These are phyloP conservation scores for Prunella fulvescens DNA, from an alignment of 2,113 vertebrate species.

Conservation along the genomic window DNA sequence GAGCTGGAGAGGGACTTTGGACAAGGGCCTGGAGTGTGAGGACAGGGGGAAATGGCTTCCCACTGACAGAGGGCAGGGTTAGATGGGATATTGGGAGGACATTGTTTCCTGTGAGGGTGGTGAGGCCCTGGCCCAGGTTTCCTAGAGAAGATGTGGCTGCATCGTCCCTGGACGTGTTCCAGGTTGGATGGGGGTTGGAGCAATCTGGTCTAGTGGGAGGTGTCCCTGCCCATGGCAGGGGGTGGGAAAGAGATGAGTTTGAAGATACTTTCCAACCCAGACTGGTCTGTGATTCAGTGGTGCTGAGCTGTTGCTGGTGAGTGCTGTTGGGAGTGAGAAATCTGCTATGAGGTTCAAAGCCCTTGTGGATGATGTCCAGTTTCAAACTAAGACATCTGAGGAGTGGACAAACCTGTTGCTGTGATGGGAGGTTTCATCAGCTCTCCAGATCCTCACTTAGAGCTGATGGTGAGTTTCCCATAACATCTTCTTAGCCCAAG, in stretches of 20 bases:
- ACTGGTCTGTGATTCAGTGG: background rate
- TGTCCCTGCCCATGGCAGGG: background rate
- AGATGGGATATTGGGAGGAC: background rate
- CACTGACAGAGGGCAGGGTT: background rate
- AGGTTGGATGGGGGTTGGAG: background rate
- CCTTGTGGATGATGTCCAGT: accelerated
- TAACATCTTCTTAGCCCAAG: background rate
- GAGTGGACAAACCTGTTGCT: background rate
- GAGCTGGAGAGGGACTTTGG: background rate
- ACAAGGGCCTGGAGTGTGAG: accelerated
- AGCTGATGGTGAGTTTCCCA: background rate
- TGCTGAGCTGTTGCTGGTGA: background rate
- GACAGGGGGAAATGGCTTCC: background rate
- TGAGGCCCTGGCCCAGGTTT: background rate
- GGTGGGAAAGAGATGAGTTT: background rate
- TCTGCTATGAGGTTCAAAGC: background rate
- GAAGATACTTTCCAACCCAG: background rate
- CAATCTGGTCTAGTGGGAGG: background rate
- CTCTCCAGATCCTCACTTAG: background rate
- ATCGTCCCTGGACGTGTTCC: accelerated
- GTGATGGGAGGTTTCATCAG: background rate
- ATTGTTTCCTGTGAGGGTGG: background rate
- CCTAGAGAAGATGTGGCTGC: background rate
- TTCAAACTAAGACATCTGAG: background rate
- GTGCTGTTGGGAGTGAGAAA: background rate